Evolutionary conservation across 2,797 vertebrate species (phyloP), one percentile per base, ranked within the genome.

Genomic region (Syngnathus rostellatus): DNA sequence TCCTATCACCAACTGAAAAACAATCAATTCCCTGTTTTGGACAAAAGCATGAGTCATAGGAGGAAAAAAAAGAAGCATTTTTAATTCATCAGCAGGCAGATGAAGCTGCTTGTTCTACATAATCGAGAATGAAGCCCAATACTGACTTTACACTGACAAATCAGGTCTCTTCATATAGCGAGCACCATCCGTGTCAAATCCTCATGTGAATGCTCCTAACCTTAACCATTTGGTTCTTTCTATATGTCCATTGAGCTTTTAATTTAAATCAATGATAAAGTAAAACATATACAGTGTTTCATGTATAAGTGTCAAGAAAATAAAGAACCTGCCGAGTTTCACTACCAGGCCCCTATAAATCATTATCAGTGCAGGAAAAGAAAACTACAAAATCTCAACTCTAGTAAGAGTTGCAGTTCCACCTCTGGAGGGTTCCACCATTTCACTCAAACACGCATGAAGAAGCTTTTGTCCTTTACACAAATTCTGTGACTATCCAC

Each of bases 371-470:
- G 83, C 76, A 75, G 60, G 25, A 54, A 58, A 71, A 64, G 5
- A 67, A 67, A 67, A 51, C 55, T 8, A 59, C 23, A 67, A 14
- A 51, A 53, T 14, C 19, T 25, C 2, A 61, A 65, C 68, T 66
- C 16, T 61, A 61, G 53, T 66, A 67, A 64, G 70, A 85, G 72
- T 77, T 77, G 84, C 48, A 53, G 67, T 68, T 51, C 54, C 43
- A 79, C 72, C 65, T 76, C 57, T 51, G 63, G 69, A 23, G 73
- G 77, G 75, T 69, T 77, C 12, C 58, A 76, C 87, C 87, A 87
- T 89, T 87, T 88, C 83, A 81, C 78, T 89, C 87, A 82, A 89
- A 91, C 87, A 63, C 88, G 85, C 84, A 0, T 62, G 78, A 81
- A 86, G 80, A 82, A 78, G 74, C 71, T 16, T 31, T 62, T 77